Evolutionary conservation across 2,113 vertebrate species (phyloP).

Genomic region (Leucoraja erinaceus): DNA sequence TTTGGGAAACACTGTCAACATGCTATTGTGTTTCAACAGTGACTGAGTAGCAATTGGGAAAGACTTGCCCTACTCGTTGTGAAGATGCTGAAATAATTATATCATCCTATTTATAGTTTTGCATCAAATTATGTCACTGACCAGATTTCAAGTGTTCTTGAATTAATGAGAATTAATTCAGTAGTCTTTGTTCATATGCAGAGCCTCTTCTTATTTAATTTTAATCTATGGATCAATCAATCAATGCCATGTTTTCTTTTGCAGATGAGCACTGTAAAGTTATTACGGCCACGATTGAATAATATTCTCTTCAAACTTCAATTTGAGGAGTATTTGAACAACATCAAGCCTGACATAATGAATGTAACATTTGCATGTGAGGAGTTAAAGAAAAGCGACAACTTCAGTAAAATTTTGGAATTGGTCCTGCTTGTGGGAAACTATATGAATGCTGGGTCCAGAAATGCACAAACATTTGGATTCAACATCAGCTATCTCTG

Average conservation of each 20-base stretch:
- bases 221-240: neutral
- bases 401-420: slow-evolving; percentile 75
- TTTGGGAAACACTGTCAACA: neutral
- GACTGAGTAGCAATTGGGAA: neutral
- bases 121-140: too few relatives aligned
- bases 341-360: slow-evolving; percentile 92
- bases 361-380: slow-evolving; percentile 91
- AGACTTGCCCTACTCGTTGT: neutral
- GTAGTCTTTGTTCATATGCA: neutral
- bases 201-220: neutral
- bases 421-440: slow-evolving; percentile 85
- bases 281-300: slow-evolving; percentile 77
- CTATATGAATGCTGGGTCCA: slow-evolving; percentile 96
- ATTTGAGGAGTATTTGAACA: slow-evolving; percentile 92
- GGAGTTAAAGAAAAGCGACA: slow-evolving; percentile 91
- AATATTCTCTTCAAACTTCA: slow-evolving; percentile 87
- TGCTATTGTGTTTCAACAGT: too few relatives aligned
- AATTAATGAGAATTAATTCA: neutral
- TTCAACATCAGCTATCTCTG: slow-evolving; percentile 91
- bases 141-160: neutral
- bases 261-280: slow-evolving; percentile 93
- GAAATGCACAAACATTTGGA: slow-evolving; percentile 90
- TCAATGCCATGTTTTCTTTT: slow-evolving; percentile 35
- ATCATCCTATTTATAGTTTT: too few relatives aligned
- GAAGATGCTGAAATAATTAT: neutral